Evolutionary conservation across 2,888 invertebrate species (phyloP).

Genomic region (Luperina testacea): DNA sequence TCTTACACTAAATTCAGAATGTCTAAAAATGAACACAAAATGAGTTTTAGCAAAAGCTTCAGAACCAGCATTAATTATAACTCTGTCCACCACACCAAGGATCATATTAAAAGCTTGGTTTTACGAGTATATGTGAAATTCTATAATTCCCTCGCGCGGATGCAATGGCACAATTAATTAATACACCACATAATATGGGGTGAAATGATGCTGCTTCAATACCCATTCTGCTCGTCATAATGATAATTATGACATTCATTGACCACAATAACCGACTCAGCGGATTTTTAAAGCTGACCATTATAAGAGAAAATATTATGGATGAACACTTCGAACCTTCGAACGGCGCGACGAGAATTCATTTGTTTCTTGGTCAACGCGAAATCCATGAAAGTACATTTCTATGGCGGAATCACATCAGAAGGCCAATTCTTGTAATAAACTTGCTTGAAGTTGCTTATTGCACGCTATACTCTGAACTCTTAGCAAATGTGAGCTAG

Average conservation of each 20-base stretch:
- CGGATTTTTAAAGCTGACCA: neutral
- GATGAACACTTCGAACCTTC: neutral
- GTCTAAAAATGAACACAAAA: neutral
- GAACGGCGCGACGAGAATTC: neutral
- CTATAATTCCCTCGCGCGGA: conserved; percentile 21
- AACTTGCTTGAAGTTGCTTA: neutral
- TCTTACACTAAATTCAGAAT: conserved; percentile 1
- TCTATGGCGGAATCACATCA: neutral
- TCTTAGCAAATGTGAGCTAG: neutral
- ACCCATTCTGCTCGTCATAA: conserved; percentile 21
- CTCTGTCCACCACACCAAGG: neutral
- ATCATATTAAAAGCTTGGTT: conserved; percentile 25
- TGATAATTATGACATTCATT: conserved; percentile 1
- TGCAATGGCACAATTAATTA: conserved; percentile 34
- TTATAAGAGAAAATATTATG: neutral
- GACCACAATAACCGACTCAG: conserved; percentile 14
- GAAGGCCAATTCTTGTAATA: too few species aligned
- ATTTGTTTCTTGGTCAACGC: neutral
- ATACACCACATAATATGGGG: conserved; percentile 12
- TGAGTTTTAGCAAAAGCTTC: conserved; percentile 8
- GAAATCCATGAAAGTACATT: too few species aligned
- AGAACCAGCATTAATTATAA: conserved; percentile 13
- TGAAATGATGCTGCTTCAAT: conserved; percentile 36
- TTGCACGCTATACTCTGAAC: neutral
- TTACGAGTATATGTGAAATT: conserved; percentile 23